Percentiles rank a stretch among this genome's conserved stretches.
Conservation (phyloP, 2,113 vertebrate genomes). For the Protobothrops mucrosquamatus region DNA sequence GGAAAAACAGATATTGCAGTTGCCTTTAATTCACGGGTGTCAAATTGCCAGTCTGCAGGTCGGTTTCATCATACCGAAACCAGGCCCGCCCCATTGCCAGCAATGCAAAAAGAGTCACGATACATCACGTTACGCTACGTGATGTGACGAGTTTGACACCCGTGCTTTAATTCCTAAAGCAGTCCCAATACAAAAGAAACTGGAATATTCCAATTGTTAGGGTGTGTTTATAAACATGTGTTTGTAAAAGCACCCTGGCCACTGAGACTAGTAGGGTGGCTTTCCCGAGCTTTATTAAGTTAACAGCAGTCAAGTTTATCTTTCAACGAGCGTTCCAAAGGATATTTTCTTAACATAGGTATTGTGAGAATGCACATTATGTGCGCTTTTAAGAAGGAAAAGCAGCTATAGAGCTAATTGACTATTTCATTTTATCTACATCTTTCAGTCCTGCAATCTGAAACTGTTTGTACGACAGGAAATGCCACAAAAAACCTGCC, state of each 20-base stretch:
- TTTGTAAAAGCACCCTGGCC: background rate
- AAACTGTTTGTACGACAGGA: constrained; percentile 20
- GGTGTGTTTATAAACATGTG: background rate
- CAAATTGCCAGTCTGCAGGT: too few species aligned
- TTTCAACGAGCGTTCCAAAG: background rate
- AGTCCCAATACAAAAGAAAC: background rate
- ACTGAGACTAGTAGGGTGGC: background rate
- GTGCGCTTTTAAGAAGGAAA: background rate
- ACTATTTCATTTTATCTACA: background rate
- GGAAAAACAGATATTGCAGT: background rate
- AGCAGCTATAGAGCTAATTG: constrained; percentile 6
- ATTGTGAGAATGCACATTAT: background rate
- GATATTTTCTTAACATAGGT: constrained; percentile 9
- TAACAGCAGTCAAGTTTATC: background rate
- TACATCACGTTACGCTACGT: too few species aligned
- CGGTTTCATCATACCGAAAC: too few species aligned
- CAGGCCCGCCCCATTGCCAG: too few species aligned
- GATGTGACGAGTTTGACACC: too few species aligned
- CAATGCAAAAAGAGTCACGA: too few species aligned
- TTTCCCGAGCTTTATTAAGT: background rate
- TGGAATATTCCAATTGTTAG: background rate
- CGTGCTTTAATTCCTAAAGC: background rate
- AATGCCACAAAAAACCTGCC: constrained; percentile 41
- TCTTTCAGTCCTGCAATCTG: background rate
- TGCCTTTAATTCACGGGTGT: background rate